Conservation (phyloP, 2,113 vertebrate genomes). For the Oceanites oceanicus region DNA sequence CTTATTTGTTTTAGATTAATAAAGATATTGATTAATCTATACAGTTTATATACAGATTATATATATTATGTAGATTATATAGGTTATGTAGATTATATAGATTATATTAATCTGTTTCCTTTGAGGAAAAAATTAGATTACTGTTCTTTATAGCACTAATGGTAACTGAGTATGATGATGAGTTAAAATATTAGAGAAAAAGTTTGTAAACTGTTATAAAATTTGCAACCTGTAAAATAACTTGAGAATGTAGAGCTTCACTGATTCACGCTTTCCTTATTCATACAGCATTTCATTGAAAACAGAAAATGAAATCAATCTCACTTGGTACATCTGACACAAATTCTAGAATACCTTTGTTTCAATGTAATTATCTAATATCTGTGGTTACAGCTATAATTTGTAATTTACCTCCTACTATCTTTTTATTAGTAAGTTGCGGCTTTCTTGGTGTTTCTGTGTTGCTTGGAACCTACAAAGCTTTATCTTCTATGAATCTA, state of each 20-base stretch:
- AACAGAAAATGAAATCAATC: conserved; percentile 36
- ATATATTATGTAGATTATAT: neutral
- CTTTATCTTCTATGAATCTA: neutral
- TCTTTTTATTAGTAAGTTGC: conserved; percentile 31
- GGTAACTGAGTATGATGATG: neutral
- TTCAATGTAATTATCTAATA: conserved; percentile 18
- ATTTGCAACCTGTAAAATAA: neutral
- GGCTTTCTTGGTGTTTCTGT: neutral
- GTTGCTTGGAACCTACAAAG: neutral
- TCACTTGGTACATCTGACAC: neutral
- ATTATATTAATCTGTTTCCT: neutral
- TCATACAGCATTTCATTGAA: neutral
- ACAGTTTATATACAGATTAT: neutral
- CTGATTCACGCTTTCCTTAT: neutral
- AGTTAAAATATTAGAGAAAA: neutral
- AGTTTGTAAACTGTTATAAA: neutral
- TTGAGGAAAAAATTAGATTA: neutral
- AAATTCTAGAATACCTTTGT: neutral
- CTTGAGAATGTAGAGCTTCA: neutral
- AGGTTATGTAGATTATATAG: neutral
- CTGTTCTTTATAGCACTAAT: neutral
- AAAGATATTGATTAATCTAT: neutral
- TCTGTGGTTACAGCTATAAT: conserved; percentile 18
- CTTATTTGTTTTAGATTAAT: neutral
- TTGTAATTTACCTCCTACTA: neutral